phyloP scores from a whole-genome alignment of 2,113 vertebrate genomes.

The Scopus umbretta region DNA sequence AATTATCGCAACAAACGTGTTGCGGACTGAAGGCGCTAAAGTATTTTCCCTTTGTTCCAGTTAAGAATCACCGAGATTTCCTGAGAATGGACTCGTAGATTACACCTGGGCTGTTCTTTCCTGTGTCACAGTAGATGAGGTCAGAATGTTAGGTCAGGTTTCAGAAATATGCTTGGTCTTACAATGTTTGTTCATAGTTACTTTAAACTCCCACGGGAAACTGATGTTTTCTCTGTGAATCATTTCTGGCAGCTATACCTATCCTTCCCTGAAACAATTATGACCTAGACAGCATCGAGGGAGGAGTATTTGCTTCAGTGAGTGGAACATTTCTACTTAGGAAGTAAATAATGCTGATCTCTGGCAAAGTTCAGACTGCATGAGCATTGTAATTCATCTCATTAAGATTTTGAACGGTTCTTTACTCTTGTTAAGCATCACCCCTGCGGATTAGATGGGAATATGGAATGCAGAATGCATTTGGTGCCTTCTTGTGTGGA shows the following conservation, averaged over 20 bases:
- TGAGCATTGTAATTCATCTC: neutral
- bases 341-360: neutral
- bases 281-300: neutral
- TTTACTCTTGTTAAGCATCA: neutral
- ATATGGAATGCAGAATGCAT: neutral
- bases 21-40: rapidly evolving
- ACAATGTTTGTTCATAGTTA: neutral
- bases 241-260: neutral
- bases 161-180: neutral
- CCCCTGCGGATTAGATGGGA: neutral
- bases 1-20: neutral
- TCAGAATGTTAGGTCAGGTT: neutral
- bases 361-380: neutral
- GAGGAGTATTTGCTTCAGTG: neutral
- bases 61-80: neutral
- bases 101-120: neutral
- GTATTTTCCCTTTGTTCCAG: neutral
- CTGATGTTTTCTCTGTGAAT: neutral
- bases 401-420: neutral
- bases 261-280: neutral
- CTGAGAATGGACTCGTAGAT: neutral
- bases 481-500: neutral
- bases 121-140: neutral
- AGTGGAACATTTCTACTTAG: neutral
- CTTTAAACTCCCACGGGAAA: neutral